phyloP scores from a whole-genome alignment of 2,113 vertebrate species.

The Cinclus cinclus region DNA sequence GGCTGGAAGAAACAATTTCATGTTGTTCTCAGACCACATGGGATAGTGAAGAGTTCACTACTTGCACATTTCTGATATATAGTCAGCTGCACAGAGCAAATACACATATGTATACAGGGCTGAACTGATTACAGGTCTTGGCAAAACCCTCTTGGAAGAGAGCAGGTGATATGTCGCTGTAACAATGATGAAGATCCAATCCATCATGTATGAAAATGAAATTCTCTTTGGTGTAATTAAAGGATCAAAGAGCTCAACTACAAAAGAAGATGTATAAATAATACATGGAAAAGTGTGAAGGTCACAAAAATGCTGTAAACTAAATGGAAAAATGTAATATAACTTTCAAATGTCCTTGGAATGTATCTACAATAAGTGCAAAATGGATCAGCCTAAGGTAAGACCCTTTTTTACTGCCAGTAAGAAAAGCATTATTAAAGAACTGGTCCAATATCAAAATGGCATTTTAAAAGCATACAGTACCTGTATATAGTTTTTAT shows the following conservation, averaged over 20 bases:
- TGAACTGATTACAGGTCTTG: constrained; percentile 26
- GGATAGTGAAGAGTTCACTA: background rate
- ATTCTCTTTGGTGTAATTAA: constrained; percentile 25
- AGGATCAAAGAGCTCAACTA: constrained; percentile 13
- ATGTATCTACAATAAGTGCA: constrained; percentile 59
- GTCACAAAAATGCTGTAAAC: constrained; percentile 54
- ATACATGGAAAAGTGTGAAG: constrained; percentile 46
- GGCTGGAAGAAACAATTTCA: background rate
- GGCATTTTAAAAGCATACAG: constrained; percentile 58
- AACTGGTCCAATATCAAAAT: constrained; percentile 67
- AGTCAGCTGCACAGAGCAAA: background rate
- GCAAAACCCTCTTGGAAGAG: constrained; percentile 10
- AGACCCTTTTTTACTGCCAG: constrained; percentile 58
- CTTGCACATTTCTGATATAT: background rate
- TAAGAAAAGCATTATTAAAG: constrained; percentile 70
- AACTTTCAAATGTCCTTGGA: constrained; percentile 59
- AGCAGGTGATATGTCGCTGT: constrained; percentile 26
- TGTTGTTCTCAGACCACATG: background rate
- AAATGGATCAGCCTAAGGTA: constrained; percentile 54
- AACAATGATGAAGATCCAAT: constrained; percentile 39
- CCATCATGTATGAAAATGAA: constrained; percentile 6
- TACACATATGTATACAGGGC: background rate
- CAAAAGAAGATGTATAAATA: constrained; percentile 49
- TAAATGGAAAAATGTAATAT: constrained; percentile 59
- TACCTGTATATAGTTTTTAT: constrained; percentile 63